Evolutionary conservation across 2,113 vertebrate species (phyloP), one percentile per base, ranked within the genome.

Genomic region (Dicerorhinus sumatrensis): DNA sequence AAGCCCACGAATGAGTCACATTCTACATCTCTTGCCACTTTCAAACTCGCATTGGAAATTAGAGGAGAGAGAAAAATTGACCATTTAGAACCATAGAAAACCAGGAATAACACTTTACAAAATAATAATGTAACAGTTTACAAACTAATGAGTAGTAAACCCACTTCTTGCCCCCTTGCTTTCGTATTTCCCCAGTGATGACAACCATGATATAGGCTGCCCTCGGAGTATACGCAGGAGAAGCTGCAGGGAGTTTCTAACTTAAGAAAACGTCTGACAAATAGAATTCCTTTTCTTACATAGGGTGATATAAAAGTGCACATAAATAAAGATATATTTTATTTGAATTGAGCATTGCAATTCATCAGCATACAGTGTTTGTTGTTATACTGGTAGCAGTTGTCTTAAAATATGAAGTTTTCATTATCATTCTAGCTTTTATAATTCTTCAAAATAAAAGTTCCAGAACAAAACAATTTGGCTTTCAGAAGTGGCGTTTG

Each of bases 261-360:
- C 48, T 93, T 86, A 65, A 70, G 51, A 77, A 81, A 84, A 94
- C 65, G 46, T 54, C 92, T 83, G 79, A 77, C 25, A 96, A 96
- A 82, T 73, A 86, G 48, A 85, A 94, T 97, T 96, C 33, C 6
- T 51, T 96, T 96, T 84, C 33, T 82, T 83, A 81, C 54, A 39
- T 25, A 79, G 39, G 23, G 8, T 89, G 82, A 93, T 27, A 54
- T 51, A 69, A 42, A 94, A 93, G 17, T 56, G 48, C 46, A 23
- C 21, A 95, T 97, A 95, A 89, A 97, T 98, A 94, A 86, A 96
- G 77, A 96, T 86, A 51, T 42, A 31, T 79, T 83, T 95, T 89
- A 72, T 79, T 87, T 81, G 73, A 96, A 86, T 96, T 54, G 69
- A 79, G 91, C 51, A 92, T 96, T 94, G 92, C 39, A 83, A 81